phyloP scores from a whole-genome alignment of 2,797 vertebrate genomes.

The Takifugu ocellatus region DNA sequence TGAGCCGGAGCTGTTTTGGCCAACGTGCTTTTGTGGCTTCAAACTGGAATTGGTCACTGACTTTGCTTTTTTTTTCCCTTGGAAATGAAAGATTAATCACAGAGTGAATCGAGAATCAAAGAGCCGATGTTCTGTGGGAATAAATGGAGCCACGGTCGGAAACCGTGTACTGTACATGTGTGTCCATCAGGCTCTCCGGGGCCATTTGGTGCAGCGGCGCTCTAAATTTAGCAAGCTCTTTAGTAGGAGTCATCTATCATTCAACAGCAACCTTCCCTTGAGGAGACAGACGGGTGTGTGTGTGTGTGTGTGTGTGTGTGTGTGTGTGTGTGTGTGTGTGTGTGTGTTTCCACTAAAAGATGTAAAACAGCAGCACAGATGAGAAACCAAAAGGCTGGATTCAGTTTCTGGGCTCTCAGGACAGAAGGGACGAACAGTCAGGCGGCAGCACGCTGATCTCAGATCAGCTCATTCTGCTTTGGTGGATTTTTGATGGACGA shows the following conservation, averaged over 20 bases:
- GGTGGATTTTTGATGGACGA: no score
- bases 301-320: slow-evolving; percentile 20
- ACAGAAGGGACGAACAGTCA: neutral
- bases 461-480: no score
- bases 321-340: no score
- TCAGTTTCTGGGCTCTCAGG: no score
- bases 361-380: slow-evolving; percentile 7
- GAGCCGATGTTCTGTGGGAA: no score
- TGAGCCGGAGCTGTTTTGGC: no score
- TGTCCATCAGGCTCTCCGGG: slow-evolving; percentile 34
- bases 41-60: neutral
- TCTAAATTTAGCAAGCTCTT: slow-evolving; percentile 70
- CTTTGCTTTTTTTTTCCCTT: no score
- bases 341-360: no score
- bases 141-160: neutral
- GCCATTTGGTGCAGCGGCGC: slow-evolving; percentile 40
- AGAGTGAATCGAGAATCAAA: no score
- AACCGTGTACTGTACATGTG: slow-evolving; percentile 6
- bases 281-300: slow-evolving; percentile 28
- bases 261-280: slow-evolving; percentile 53
- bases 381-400: neutral
- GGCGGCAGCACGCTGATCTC: no score
- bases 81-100: no score
- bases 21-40: neutral
- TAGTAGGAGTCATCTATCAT: slow-evolving; percentile 70